phyloP scores from a whole-genome alignment of 2,888 invertebrate genomes.

The Rotaria socialis region DNA sequence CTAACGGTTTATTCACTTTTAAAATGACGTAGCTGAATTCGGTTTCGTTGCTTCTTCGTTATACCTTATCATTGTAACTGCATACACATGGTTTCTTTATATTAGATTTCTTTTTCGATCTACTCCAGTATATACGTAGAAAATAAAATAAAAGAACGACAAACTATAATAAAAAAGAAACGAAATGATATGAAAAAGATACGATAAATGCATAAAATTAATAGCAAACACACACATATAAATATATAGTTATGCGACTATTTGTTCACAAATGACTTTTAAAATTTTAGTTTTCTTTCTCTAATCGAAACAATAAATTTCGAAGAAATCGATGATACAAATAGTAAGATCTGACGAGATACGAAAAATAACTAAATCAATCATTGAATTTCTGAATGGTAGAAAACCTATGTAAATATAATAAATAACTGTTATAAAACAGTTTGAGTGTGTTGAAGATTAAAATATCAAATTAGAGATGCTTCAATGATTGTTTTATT shows the following conservation, averaged over 20 bases:
- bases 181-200: neutral
- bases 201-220: neutral
- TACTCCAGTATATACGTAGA: neutral
- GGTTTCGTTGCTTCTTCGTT: neutral
- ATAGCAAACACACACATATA: neutral
- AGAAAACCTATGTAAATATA: neutral
- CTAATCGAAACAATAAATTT: neutral
- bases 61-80: neutral
- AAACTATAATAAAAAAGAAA: neutral
- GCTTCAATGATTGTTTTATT: no score
- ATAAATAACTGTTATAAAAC: neutral
- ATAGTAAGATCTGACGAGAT: no score
- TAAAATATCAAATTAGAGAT: neutral
- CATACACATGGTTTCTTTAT: neutral
- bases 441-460: no score
- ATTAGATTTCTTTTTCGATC: slow-evolving; percentile 4
- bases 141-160: neutral
- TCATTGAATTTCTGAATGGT: no score
- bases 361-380: no score
- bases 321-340: no score
- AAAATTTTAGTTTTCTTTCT: neutral
- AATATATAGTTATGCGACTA: neutral
- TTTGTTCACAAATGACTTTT: neutral
- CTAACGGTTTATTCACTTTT: neutral
- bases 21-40: neutral